A percentile compares a stretch with the other conserved stretches of the same genome.
phyloP scores from a whole-genome alignment of 2,113 vertebrate species.

The Grammomys surdaster region DNA sequence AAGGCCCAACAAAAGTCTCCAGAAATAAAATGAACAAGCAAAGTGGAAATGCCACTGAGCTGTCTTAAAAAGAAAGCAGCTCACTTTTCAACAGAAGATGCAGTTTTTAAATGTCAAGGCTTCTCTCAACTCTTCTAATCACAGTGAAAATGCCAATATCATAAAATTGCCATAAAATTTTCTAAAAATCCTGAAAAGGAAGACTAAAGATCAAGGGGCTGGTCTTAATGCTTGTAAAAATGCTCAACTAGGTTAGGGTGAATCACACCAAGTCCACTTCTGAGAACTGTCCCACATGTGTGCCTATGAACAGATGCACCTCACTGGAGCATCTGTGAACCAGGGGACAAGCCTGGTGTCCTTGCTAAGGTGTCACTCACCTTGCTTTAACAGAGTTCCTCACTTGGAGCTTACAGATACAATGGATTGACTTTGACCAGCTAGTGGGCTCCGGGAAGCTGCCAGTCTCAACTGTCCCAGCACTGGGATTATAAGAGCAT shows the following conservation, averaged over 20 bases:
- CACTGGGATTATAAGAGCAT: neutral
- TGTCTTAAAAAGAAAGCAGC: neutral
- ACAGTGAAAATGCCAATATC: conserved; percentile 25
- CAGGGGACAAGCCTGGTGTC: neutral
- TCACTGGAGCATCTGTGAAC: neutral
- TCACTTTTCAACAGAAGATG: conserved; percentile 24
- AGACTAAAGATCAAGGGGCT: neutral
- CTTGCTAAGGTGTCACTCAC: neutral
- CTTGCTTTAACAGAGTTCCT: neutral
- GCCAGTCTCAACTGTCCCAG: neutral
- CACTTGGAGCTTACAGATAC: too few relatives aligned
- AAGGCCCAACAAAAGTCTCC: conserved; percentile 51
- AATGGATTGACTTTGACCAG: neutral
- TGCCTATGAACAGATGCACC: neutral
- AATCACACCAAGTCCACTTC: neutral
- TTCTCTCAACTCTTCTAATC: conserved; percentile 9
- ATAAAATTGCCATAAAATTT: neutral
- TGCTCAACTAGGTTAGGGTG: neutral
- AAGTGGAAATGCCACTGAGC: conserved; percentile 46
- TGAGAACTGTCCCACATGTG: neutral
- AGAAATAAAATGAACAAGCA: conserved; percentile 43
- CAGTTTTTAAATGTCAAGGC: conserved; percentile 14
- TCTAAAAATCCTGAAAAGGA: conserved; percentile 40
- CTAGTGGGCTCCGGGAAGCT: too few relatives aligned
- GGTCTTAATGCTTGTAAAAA: conserved; percentile 18